Evolutionary conservation across 2,888 invertebrate species (phyloP).

Genomic region (Lysandra coridon): DNA sequence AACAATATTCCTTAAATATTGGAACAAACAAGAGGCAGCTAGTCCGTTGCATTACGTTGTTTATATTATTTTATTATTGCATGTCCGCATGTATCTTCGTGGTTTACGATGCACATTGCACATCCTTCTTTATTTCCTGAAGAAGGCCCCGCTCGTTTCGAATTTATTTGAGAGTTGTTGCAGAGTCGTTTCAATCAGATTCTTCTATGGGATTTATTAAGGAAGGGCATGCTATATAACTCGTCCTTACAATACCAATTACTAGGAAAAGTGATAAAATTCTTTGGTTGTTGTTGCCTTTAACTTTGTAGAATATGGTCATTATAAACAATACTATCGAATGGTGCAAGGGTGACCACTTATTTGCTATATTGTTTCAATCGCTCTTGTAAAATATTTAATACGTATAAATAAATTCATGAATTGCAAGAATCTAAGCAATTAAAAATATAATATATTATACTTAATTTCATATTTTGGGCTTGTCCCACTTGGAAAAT

Average conservation of each 20-base stretch:
- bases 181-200: conserved; percentile 34
- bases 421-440: no score
- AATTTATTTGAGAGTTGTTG: conserved; percentile 54
- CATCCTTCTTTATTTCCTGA: conserved; percentile 65
- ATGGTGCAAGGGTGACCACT: neutral
- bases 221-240: neutral
- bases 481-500: no score
- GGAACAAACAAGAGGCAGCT: conserved; percentile 38
- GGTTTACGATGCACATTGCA: conserved; percentile 66
- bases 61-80: conserved; percentile 64
- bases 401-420: no score
- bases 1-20: neutral
- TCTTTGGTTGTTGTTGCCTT: neutral
- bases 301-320: neutral
- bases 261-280: neutral
- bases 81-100: conserved; percentile 65
- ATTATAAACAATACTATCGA: neutral
- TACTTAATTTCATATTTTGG: neutral
- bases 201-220: conserved; percentile 31
- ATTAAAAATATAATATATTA: no score
- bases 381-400: no score
- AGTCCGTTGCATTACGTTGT: conserved; percentile 58
- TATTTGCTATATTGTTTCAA: neutral
- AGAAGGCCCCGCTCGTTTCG: conserved; percentile 44
- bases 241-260: conserved; percentile 24